Evolutionary conservation across 2,888 invertebrate species (phyloP).

Genomic region (Nemotelus pantherinus): DNA sequence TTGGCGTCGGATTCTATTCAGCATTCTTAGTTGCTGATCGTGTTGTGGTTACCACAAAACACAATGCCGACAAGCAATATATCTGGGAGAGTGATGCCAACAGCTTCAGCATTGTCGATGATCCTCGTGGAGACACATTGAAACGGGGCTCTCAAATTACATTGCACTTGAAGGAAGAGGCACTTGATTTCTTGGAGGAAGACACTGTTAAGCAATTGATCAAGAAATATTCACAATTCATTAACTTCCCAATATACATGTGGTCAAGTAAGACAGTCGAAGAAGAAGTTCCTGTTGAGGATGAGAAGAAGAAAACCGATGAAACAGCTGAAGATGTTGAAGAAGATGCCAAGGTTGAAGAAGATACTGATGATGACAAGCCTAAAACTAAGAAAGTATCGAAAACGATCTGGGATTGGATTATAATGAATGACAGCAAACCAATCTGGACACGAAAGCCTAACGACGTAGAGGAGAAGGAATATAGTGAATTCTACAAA

Average conservation of each 20-base stretch:
- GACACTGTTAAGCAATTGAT: slow-evolving; percentile 90
- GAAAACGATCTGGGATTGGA: slow-evolving; percentile 99
- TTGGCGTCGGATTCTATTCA: slow-evolving; percentile 99
- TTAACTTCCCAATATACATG: slow-evolving; percentile 97
- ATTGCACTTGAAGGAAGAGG: slow-evolving; percentile 95
- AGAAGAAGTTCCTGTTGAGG: slow-evolving; percentile 75
- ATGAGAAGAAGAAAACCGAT: slow-evolving; percentile 68
- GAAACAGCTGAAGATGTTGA: slow-evolving; percentile 67
- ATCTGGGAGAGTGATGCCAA: slow-evolving; percentile 98
- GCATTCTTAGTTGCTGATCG: slow-evolving; percentile 96
- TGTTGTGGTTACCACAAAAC: slow-evolving; percentile 94
- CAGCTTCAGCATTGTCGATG: slow-evolving; percentile 88
- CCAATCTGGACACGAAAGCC: slow-evolving; percentile 98
- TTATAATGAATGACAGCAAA: slow-evolving; percentile 94
- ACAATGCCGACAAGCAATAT: slow-evolving; percentile 92
- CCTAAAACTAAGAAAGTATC: slow-evolving; percentile 88
- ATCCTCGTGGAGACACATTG: slow-evolving; percentile 93
- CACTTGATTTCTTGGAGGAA: slow-evolving; percentile 92
- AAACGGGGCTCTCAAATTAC: slow-evolving; percentile 88
- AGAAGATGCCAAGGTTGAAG: slow-evolving; percentile 72
- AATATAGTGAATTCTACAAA: slow-evolving; percentile 96
- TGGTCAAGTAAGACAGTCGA: slow-evolving; percentile 85
- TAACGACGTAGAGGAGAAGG: slow-evolving; percentile 82
- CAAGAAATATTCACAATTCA: slow-evolving; percentile 99
- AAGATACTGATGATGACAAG: slow-evolving; percentile 73